Conservation (phyloP, 2,797 vertebrate species). For the Poliocrania exsul region DNA sequence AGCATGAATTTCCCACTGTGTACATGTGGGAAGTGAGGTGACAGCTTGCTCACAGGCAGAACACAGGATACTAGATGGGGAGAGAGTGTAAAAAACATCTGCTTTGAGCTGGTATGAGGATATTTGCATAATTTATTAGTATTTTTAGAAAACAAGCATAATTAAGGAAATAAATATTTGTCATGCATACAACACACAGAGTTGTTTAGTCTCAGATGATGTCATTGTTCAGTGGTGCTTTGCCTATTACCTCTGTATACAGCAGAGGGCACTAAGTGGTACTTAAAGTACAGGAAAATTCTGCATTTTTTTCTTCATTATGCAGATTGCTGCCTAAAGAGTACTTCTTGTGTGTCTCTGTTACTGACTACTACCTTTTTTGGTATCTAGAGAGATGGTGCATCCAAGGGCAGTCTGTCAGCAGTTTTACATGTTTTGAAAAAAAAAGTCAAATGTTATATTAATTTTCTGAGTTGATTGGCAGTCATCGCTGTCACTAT, state of each 20-base stretch:
- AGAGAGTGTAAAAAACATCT: neutral
- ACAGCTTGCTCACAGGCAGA: conserved; percentile 21
- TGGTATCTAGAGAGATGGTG: neutral
- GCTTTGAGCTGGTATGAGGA: neutral
- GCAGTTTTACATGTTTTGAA: neutral
- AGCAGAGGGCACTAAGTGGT: conserved; percentile 24
- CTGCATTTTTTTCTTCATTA: neutral
- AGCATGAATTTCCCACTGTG: neutral
- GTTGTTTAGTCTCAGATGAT: neutral
- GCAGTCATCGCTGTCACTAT: neutral
- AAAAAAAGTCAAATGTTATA: neutral
- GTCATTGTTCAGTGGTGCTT: neutral
- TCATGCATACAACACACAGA: neutral
- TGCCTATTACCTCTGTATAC: neutral
- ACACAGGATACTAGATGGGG: neutral
- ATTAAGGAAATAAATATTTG: conserved; percentile 29
- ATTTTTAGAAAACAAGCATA: conserved; percentile 21
- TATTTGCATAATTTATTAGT: neutral
- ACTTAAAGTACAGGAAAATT: neutral
- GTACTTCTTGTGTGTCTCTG: neutral
- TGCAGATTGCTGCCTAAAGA: neutral
- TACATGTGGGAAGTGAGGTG: neutral
- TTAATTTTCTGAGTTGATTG: neutral
- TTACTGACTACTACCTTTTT: neutral
- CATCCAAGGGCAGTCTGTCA: neutral